Evolutionary conservation across 1,140 invertebrate species (phyloP).

Genomic region (Tribolium madens): DNA sequence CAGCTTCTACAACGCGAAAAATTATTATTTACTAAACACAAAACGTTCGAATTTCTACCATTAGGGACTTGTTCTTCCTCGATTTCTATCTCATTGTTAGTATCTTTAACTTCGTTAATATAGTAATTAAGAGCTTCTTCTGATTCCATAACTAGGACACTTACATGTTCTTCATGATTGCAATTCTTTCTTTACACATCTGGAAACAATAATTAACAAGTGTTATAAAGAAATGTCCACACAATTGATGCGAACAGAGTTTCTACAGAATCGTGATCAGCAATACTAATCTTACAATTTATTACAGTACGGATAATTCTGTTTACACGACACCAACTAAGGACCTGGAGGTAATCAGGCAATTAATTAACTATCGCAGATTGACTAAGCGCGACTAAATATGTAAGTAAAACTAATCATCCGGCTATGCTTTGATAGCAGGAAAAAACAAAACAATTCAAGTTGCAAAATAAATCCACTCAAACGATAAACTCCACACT

Average conservation of each 20-base stretch:
- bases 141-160: constrained; percentile 54
- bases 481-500: background rate
- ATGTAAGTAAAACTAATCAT: background rate
- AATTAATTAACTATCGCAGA: constrained; percentile 4
- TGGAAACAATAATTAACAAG: constrained; percentile 22
- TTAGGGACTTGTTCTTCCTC: constrained; percentile 59
- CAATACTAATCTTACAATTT: constrained; percentile 35
- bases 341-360: background rate
- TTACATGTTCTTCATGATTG: constrained; percentile 8
- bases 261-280: constrained; percentile 18
- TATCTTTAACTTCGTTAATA: constrained; percentile 61
- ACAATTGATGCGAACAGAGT: constrained; percentile 26
- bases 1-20: constrained; percentile 57
- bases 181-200: constrained; percentile 17
- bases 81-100: constrained; percentile 58
- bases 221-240: constrained; percentile 9
- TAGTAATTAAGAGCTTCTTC: constrained; percentile 60
- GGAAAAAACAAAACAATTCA: background rate
- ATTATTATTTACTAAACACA: constrained; percentile 33
- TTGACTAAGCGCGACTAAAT: background rate
- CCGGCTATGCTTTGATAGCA: background rate
- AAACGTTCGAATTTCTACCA: constrained; percentile 49
- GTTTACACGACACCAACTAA: background rate
- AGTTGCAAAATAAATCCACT: background rate
- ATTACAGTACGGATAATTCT: background rate